Percentiles rank a stretch among this genome's conserved stretches.
These are phyloP conservation scores for Ochlodes sylvanus DNA, from an alignment of 2,888 invertebrate species.

Conservation along the genomic window DNA sequence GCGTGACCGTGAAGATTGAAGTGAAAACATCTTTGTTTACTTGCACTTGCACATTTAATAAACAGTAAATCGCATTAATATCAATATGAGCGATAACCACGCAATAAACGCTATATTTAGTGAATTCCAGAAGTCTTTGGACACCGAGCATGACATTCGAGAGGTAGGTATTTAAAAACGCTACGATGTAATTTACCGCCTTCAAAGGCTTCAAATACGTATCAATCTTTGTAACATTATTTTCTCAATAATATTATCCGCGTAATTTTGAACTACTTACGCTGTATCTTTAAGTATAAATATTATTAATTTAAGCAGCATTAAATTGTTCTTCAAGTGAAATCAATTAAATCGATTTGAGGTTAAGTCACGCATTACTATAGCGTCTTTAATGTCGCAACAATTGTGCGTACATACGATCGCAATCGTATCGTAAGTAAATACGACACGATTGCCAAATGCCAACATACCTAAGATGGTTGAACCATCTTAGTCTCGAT, in stretches of 20 bases:
- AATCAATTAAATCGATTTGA: not conserved
- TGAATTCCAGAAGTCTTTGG: constrained; percentile 91
- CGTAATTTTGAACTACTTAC: not conserved
- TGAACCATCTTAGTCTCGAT: no score
- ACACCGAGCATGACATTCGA: constrained; percentile 91
- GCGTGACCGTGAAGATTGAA: no score
- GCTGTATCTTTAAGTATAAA: not conserved
- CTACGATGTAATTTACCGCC: constrained; percentile 13
- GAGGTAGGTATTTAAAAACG: constrained; percentile 85
- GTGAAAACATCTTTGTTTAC: constrained; percentile 23
- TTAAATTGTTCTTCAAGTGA: not conserved
- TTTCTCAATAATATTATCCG: not conserved
- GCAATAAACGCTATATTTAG: constrained; percentile 87
- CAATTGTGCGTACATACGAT: not conserved
- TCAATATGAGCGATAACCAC: constrained; percentile 62
- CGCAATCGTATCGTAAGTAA: no score
- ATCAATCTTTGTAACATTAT: not conserved
- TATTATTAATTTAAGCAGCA: not conserved
- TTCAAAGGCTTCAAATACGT: constrained; percentile 7
- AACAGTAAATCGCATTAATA: constrained; percentile 37
- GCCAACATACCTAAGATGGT: no score
- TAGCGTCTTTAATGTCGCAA: not conserved
- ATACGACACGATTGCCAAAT: no score
- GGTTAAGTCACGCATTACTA: not conserved
- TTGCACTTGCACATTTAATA: not conserved